Percentiles rank a stretch among this genome's conserved stretches.
Evolutionary conservation across 2,797 vertebrate genomes (phyloP).

Genomic region (Balearica regulorum): DNA sequence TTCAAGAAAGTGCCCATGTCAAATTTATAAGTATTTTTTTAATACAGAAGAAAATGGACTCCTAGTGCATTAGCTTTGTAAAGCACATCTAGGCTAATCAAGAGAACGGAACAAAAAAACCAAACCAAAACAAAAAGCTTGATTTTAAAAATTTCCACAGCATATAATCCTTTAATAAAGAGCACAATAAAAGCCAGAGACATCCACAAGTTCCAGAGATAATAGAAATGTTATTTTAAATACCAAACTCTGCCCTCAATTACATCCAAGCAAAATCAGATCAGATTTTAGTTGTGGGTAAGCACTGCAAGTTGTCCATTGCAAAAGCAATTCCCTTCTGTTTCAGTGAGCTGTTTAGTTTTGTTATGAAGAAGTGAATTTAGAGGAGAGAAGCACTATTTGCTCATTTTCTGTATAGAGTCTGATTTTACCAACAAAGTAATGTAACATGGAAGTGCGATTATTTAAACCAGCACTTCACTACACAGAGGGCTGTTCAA

Average conservation of each 20-base stretch:
- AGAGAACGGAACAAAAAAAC: neutral
- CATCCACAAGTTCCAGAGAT: neutral
- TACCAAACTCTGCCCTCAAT: conserved; percentile 50
- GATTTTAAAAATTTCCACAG: neutral
- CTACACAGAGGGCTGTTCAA: conserved; percentile 60
- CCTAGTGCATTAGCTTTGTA: neutral
- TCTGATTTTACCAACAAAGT: conserved; percentile 73
- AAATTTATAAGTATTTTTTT: neutral
- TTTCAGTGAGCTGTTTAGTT: conserved; percentile 45
- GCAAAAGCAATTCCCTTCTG: conserved; percentile 29
- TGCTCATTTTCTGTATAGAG: conserved; percentile 51
- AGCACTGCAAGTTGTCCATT: neutral
- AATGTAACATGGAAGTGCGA: conserved; percentile 63
- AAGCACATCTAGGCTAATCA: neutral
- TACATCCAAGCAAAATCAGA: conserved; percentile 32
- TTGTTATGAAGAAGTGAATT: conserved; percentile 51
- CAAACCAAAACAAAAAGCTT: neutral
- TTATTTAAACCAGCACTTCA: conserved; percentile 68
- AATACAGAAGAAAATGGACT: neutral
- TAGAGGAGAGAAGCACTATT: conserved; percentile 28
- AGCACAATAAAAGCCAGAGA: neutral
- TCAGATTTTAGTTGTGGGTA: conserved; percentile 15
- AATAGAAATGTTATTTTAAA: conserved; percentile 54
- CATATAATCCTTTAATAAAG: neutral
- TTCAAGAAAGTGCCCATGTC: neutral